A percentile compares a stretch with the other conserved stretches of the same genome.
phyloP scores from a whole-genome alignment of 1,140 invertebrate species.

The Nebria ingens region DNA sequence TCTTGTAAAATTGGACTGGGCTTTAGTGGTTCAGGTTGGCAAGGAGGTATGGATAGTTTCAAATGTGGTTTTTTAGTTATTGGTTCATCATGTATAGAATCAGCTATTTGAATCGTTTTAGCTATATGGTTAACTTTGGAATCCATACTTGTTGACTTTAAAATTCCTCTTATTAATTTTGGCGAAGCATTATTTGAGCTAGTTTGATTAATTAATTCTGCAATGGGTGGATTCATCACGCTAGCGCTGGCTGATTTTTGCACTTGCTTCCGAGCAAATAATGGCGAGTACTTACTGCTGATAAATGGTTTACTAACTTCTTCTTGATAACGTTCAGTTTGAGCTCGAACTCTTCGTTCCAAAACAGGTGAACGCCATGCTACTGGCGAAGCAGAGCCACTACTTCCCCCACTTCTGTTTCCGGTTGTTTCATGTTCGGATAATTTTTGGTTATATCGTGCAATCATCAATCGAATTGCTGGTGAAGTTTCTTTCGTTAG shows the following conservation, averaged over 20 bases:
- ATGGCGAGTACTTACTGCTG: constrained; percentile 14
- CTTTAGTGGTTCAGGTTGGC: background rate
- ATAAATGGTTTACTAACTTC: constrained; percentile 29
- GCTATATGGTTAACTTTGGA: constrained; percentile 22
- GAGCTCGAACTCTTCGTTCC: constrained; percentile 42
- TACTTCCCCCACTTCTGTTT: constrained; percentile 37
- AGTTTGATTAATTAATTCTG: too few relatives aligned
- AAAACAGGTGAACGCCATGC: too few relatives aligned
- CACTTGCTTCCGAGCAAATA: constrained; percentile 32
- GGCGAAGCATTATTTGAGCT: constrained; percentile 27
- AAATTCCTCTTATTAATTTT: constrained; percentile 31
- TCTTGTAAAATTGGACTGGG: constrained; percentile 22
- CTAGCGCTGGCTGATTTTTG: constrained; percentile 48
- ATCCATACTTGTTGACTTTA: constrained; percentile 32
- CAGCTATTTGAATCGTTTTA: background rate
- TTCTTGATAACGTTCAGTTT: constrained; percentile 46
- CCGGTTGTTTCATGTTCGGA: constrained; percentile 24
- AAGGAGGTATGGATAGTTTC: constrained; percentile 13
- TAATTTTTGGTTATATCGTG: constrained; percentile 44
- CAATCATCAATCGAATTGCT: constrained; percentile 55
- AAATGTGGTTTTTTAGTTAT: constrained; percentile 20
- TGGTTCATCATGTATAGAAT: background rate
- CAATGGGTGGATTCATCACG: constrained; percentile 23
- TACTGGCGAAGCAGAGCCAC: constrained; percentile 45
- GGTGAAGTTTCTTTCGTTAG: constrained; percentile 49